Conservation (phyloP, 2,797 vertebrate species). For the Gymnopithys bicolor region DNA sequence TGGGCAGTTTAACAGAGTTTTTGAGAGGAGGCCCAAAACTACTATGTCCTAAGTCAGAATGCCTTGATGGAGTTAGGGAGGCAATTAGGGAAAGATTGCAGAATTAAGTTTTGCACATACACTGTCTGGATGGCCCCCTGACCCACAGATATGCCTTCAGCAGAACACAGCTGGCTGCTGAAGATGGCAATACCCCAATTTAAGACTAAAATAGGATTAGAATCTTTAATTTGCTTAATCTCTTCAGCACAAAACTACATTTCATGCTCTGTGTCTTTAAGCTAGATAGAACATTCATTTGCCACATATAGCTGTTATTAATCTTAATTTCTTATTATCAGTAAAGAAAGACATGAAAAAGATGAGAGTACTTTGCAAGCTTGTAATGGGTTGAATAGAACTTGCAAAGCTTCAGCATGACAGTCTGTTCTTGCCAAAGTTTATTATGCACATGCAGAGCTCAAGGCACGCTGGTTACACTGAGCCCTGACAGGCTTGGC, state of each 20-base stretch:
- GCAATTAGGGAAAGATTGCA: neutral
- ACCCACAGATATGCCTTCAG: neutral
- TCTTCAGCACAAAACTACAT: neutral
- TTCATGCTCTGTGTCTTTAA: neutral
- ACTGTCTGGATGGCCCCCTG: neutral
- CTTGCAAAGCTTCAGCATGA: neutral
- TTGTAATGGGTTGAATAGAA: neutral
- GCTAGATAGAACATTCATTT: neutral
- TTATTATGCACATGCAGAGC: neutral
- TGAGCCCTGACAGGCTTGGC: neutral
- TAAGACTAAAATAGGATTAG: neutral
- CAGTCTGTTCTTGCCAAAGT: neutral
- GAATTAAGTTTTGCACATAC: neutral
- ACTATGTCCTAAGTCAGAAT: neutral
- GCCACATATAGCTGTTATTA: neutral
- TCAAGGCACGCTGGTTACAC: neutral
- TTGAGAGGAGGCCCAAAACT: neutral
- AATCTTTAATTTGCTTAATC: neutral
- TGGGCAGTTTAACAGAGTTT: neutral
- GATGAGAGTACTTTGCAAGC: neutral
- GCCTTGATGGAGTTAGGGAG: neutral
- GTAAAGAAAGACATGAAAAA: neutral
- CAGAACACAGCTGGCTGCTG: neutral
- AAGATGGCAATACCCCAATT: neutral
- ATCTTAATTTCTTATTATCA: neutral